Evolutionary conservation across 2,888 invertebrate genomes (phyloP), one percentile per base, ranked within the genome.

Genomic region (Boloria euphrosyne): DNA sequence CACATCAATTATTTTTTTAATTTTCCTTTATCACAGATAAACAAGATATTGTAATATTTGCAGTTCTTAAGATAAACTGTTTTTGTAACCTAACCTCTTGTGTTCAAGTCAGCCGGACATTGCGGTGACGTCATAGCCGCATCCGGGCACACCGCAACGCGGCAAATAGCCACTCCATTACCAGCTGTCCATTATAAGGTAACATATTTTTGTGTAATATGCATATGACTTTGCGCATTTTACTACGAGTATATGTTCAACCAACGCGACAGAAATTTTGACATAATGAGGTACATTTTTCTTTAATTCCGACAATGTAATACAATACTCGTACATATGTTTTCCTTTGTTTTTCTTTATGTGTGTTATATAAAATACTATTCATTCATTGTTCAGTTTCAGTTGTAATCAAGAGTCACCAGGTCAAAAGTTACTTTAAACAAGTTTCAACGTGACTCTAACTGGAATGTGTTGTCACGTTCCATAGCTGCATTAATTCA

Each of bases 121-220:
- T 53, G 72, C 72, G 55, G 68, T 86, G 85, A 88, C 88, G 88
- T 87, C 87, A 88, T 76, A 62, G 70, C 84, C 81, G 83, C 84
- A 82, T 79, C 79, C 80, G 77, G 74, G 76, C 75, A 72, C 80
- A 80, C 80, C 84, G 83, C 85, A 85, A 76, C 84, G 84, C 85
- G 84, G 78, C 79, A 81, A 76, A 78, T 71, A 73, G 73, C 80
- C 80, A 76, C 76, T 71, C 75, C 73, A 72, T 76, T 74, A 71
- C 67, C 67, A 65, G 65, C 76, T 79, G 79, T 70, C 70, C 70
- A 49, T 66, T 70, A 68, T 65, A 68, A 55, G 53, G 62, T 71
- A 70, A 64, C 58, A 63, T 69, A 68, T 65, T 71, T 71, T 71
- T 68, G 68, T 71, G 66, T 71, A 66, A 66, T 68, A 68, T 65